Evolutionary conservation across 2,888 invertebrate genomes (phyloP).

Genomic region (Oscheius sp.): DNA sequence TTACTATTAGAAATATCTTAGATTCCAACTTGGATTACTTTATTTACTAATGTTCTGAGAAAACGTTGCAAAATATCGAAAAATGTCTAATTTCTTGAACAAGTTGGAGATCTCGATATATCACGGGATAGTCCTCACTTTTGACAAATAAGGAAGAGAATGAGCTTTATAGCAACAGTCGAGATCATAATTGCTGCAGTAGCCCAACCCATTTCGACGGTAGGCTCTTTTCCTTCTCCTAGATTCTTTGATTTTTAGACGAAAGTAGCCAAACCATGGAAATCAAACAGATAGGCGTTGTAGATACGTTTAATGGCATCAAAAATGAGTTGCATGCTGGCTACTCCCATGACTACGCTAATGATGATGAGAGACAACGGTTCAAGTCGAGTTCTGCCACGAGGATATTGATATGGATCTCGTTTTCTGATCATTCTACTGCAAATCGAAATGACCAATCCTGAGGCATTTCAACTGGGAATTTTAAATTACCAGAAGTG

Average conservation of each 20-base stretch:
- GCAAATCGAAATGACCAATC: constrained; percentile 39
- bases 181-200: constrained; percentile 66
- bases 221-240: constrained; percentile 25
- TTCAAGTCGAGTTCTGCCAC: constrained; percentile 73
- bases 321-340: constrained; percentile 71
- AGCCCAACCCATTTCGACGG: constrained; percentile 59
- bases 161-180: constrained; percentile 63
- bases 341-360: constrained; percentile 73
- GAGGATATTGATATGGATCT: constrained; percentile 72
- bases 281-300: constrained; percentile 24
- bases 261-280: neutral
- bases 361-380: constrained; percentile 72
- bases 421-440: constrained; percentile 70
- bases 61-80: too few relatives aligned
- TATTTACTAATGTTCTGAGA: too few relatives aligned
- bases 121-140: constrained; percentile 39
- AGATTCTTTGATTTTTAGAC: neutral
- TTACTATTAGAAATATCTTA: too few relatives aligned
- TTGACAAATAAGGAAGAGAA: constrained; percentile 61
- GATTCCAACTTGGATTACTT: too few relatives aligned
- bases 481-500: constrained; percentile 66
- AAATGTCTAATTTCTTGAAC: too few relatives aligned
- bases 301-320: constrained; percentile 52
- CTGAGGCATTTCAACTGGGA: neutral
- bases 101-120: too few relatives aligned